A percentile compares a stretch with the other conserved stretches of the same genome.
Evolutionary conservation across 2,888 invertebrate species (phyloP).

Genomic region (Syrista parreyssii): DNA sequence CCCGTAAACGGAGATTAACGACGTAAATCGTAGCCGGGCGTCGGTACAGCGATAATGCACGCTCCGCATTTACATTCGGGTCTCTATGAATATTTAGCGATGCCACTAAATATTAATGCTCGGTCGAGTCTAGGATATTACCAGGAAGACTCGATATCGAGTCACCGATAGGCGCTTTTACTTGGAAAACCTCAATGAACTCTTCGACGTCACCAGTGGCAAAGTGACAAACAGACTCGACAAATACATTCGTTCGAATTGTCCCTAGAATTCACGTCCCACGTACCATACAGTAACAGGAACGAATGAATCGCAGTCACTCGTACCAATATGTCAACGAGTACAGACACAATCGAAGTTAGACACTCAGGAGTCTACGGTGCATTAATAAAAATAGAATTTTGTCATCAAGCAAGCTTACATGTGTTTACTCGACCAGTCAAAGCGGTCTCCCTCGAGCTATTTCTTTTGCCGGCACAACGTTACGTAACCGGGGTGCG

Average conservation of each 20-base stretch:
- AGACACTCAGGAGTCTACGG: neutral
- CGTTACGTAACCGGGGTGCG: neutral
- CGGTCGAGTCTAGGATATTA: neutral
- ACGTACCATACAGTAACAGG: neutral
- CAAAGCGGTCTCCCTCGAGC: neutral
- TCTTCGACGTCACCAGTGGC: neutral
- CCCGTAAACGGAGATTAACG: neutral
- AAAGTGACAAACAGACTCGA: neutral
- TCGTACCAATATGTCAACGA: neutral
- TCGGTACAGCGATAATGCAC: conserved; percentile 16
- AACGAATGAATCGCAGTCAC: neutral
- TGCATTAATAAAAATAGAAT: neutral
- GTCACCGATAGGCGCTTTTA: neutral
- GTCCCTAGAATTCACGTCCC: neutral
- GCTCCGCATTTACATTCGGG: conserved; percentile 42
- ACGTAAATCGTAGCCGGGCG: neutral
- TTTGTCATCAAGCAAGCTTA: neutral
- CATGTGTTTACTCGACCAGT: neutral
- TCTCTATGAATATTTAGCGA: conserved; percentile 42
- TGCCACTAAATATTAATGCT: neutral
- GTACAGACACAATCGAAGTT: neutral
- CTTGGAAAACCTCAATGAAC: neutral
- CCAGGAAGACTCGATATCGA: neutral
- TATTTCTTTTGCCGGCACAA: neutral
- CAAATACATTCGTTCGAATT: neutral